Evolutionary conservation across 2,797 vertebrate species (phyloP), one percentile per base, ranked within the genome.

Genomic region (Pteropus rufus): DNA sequence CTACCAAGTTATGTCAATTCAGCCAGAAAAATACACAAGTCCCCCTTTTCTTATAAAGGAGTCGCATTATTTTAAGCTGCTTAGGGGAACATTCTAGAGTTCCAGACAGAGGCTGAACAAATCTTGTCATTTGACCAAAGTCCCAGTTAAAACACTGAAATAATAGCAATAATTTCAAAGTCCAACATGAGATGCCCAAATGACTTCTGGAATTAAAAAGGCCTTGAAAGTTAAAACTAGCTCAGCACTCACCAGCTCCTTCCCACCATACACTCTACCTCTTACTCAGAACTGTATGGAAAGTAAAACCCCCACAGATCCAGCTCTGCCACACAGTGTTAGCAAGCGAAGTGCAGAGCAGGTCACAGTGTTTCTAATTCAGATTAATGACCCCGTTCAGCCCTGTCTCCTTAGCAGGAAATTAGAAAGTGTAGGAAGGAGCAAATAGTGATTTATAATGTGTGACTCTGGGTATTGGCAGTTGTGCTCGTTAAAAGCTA

Each of bases 381-480:
- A 98, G 98, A 98, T 98, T 98, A 98, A 98, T 98, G 98, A 98
- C 97, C 97, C 97, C 96, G 97, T 98, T 98, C 98, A 93, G 81
- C 81, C 94, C 87, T 98, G 97, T 98, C 98, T 98, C 97, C 98
- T 98, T 98, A 98, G 98, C 98, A 98, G 98, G 98, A 98, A 98
- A 98, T 98, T 98, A 98, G 97, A 98, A 98, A 98, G 96, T 77
- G 94, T 97, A 95, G 98, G 97, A 98, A 96, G 97, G 97, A 97
- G 97, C 96, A 95, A 98, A 97, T 58, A 97, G 98, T 97, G 94
- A 98, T 98, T 98, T 98, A 98, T 98, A 98, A 98, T 0, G 4
- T 0, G 1, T 82, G 95, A 97, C 95, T 97, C 96, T 90, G 94
- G 67, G 34, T 98, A 98, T 98, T 98, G 98, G 97, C 98, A 98